These are phyloP conservation scores for Drosophila mulleri DNA, from an alignment of 2,888 invertebrate genomes.

Conservation along the genomic window DNA sequence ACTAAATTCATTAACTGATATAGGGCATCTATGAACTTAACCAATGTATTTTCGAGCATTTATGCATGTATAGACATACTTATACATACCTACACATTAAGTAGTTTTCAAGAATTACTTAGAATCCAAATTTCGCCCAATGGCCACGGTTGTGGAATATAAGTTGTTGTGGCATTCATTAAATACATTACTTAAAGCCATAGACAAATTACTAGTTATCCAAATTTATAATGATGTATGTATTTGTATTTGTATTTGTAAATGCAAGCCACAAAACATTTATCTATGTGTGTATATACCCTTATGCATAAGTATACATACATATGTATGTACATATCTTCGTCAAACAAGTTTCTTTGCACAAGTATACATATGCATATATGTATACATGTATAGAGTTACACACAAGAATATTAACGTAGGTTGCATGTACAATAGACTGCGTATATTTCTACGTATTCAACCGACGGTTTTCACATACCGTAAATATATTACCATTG, in stretches of 20 bases:
- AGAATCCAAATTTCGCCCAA: slow-evolving; percentile 14
- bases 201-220: not conserved
- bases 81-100: slow-evolving; percentile 23
- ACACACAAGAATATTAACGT: slow-evolving; percentile 26
- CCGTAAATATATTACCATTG: slow-evolving; percentile 13
- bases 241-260: slow-evolving; percentile 18
- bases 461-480: slow-evolving; percentile 3
- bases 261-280: slow-evolving; percentile 4
- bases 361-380: slow-evolving; percentile 26
- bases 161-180: slow-evolving; percentile 10
- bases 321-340: too few species aligned
- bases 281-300: slow-evolving; percentile 14
- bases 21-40: not conserved
- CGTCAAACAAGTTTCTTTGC: slow-evolving; percentile 53
- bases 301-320: slow-evolving; percentile 12
- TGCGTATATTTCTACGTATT: not conserved
- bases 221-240: slow-evolving; percentile 7
- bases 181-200: not conserved
- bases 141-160: not conserved
- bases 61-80: slow-evolving; percentile 15
- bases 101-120: slow-evolving; percentile 21
- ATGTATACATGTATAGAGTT: slow-evolving; percentile 10
- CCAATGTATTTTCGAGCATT: not conserved
- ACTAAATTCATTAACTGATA: not conserved
- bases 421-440: slow-evolving; percentile 13